Conservation (phyloP, 2,113 vertebrate genomes). For the Pygoscelis adeliae region DNA sequence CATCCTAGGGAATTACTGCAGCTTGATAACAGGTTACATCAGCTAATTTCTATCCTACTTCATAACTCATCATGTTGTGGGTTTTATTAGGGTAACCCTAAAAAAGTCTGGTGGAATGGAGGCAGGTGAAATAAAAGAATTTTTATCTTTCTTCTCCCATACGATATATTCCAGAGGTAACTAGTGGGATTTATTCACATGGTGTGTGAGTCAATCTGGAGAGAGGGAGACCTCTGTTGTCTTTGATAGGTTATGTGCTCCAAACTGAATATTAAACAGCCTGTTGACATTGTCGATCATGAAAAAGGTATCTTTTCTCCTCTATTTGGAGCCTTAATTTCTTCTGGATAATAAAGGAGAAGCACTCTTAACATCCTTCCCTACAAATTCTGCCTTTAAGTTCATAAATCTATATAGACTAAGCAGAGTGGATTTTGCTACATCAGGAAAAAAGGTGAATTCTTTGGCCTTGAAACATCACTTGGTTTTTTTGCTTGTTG, state of each 20-base stretch:
- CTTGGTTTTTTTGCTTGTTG: fast-evolving
- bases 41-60: constrained; percentile 22
- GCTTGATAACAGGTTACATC: background rate
- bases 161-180: background rate
- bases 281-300: background rate
- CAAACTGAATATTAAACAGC: background rate
- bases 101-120: background rate
- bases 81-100: background rate
- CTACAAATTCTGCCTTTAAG: background rate
- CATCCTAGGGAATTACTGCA: background rate
- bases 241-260: background rate
- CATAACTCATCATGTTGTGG: background rate
- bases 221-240: background rate
- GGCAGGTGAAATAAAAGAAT: background rate
- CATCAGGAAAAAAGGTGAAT: background rate
- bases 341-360: background rate
- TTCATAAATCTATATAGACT: background rate
- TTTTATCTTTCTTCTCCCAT: background rate
- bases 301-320: background rate
- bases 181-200: background rate
- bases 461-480: background rate
- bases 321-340: constrained; percentile 5
- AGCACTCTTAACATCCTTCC: background rate
- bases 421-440: background rate
- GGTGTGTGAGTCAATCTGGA: background rate